Base-by-base conservation (phyloP, 23 tunicate species). In the Trididemnum nubilum region DNA sequence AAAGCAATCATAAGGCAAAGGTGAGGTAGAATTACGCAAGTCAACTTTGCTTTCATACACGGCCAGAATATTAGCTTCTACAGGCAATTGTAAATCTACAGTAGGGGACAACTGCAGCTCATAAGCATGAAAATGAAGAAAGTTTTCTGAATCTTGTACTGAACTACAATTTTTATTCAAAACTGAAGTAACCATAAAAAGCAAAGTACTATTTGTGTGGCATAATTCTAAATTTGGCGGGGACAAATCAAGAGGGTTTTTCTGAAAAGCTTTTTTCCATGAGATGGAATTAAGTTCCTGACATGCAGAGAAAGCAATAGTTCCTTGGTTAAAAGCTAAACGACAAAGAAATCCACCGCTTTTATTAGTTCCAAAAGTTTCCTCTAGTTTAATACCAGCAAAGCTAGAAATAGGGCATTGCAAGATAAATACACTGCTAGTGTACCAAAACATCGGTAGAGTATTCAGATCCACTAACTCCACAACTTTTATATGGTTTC, bases 221-320 rank as follows among this genome's bases (percentile, higher is more conserved):
- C 61, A 26, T 37, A 77, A 64, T 30, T 38, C 40, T 18, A 67
- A 35, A 0, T 0, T 2, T 51, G 57, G 54, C 70, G 60, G 76
- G 33, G 38, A n/a, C 32, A 86, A 35, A 2, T 70, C 44, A 2
- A 5, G 60, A 36, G 82, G 82, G 30, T 35, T 65, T 15, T 88
- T 66, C 71, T 60, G 34, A 30, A 88, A 72, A 51, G 79, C 49
- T 4, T 88, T 33, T 66, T 64, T 86, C 93, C 93, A 88, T 15
- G 76, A 32, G 23, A 64, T 51, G 21, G 83, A n/a, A 65, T 57
- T 36, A 15, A 82, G 9, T 34, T 82, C 86, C 27, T 21, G 22
- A 38, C 86, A 82, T 12, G 66, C 50, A 26, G 78, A 31, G 71
- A 82, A 82, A 21, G 49, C 27, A 0, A 70, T 58, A 21, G 60